Evolutionary conservation across 2,797 vertebrate species (phyloP).

Genomic region (Perodicticus potto): DNA sequence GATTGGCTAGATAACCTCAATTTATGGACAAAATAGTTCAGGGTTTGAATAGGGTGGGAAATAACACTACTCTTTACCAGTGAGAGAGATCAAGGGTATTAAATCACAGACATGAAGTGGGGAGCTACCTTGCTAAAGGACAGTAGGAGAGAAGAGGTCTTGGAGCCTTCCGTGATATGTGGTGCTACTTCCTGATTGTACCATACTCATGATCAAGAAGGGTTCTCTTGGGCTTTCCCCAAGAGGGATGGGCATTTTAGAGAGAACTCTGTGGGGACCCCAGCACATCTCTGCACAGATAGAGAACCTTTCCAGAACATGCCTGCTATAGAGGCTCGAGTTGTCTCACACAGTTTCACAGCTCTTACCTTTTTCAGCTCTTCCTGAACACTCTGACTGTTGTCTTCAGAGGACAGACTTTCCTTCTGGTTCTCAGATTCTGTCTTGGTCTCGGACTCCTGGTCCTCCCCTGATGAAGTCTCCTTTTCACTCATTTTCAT

Average conservation of each 20-base stretch:
- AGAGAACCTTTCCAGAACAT: background rate
- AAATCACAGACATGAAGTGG: background rate
- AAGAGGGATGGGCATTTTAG: background rate
- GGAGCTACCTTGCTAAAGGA: background rate
- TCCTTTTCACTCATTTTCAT: conserved; percentile 92
- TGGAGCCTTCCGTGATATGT: fast-evolving
- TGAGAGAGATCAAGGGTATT: background rate
- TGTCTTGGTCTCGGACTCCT: conserved; percentile 85
- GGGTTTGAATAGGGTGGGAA: background rate
- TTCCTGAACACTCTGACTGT: conserved; percentile 86
- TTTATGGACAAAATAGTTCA: background rate
- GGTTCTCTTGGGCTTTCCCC: background rate
- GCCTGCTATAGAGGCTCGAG: background rate
- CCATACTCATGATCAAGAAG: background rate
- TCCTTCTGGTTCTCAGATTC: conserved; percentile 85
- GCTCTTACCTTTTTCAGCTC: conserved; percentile 89
- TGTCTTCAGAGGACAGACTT: conserved; percentile 87
- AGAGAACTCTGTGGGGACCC: background rate
- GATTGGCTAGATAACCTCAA: background rate
- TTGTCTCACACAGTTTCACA: fast-evolving
- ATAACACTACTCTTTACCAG: background rate
- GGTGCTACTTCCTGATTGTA: background rate
- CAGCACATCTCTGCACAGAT: background rate
- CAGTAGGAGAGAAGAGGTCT: background rate
- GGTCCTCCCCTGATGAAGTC: conserved; percentile 93